phyloP scores from a whole-genome alignment of 2,797 vertebrate genomes.

The Danio jaintianensis region DNA sequence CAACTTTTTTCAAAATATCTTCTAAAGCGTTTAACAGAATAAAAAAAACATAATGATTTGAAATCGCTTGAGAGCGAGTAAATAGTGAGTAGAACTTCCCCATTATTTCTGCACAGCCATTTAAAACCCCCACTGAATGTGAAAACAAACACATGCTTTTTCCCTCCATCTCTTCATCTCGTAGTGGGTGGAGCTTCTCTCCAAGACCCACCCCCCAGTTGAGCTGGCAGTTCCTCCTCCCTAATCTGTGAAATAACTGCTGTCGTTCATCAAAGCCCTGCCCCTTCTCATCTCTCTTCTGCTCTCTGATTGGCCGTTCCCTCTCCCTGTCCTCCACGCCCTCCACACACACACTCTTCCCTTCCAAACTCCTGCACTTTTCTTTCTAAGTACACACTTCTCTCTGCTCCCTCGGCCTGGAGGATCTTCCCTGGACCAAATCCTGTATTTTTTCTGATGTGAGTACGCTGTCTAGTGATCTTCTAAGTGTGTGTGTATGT shows the following conservation, averaged over 20 bases:
- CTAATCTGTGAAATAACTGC: conserved; percentile 54
- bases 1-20: no score
- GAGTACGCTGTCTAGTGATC: conserved; percentile 11
- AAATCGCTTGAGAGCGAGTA: no score
- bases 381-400: conserved; percentile 58
- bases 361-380: conserved; percentile 60
- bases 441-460: conserved; percentile 10
- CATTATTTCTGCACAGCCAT: no score
- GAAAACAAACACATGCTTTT: conserved; percentile 16
- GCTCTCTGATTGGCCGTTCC: conserved; percentile 48
- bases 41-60: no score
- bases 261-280: conserved; percentile 56
- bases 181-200: background rate
- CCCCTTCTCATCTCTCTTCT: conserved; percentile 39
- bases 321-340: background rate
- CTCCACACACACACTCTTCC: conserved; percentile 43
- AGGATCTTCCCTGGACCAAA: background rate
- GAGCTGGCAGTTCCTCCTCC: conserved; percentile 43
- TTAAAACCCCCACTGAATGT: background rate
- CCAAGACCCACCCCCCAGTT: conserved; percentile 45
- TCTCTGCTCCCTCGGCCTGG: background rate
- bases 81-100: no score
- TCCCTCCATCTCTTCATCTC: conserved; percentile 1
- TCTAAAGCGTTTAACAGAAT: no score
- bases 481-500: background rate